Evolutionary conservation across 2,888 invertebrate species (phyloP), one percentile per base, ranked within the genome.

Genomic region (Cistogaster globosa): DNA sequence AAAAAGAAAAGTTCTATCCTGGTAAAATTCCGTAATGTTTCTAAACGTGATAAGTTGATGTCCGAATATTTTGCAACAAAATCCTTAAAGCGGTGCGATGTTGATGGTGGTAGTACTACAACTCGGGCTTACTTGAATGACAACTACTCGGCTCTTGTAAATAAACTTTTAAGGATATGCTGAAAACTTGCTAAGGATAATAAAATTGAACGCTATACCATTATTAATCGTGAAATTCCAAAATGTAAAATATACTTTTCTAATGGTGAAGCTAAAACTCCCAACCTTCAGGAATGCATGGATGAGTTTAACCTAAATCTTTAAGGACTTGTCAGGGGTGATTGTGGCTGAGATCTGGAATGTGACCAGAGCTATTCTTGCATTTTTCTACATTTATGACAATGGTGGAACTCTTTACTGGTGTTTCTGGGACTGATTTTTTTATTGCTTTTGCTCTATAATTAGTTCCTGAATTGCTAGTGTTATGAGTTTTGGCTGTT

Each of bases 111-210:
- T 3, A 14, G n/a, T 14, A 14, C 16, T 38, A 32, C 14, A 8
- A 36, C 26, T 7, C 36, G 60, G 7, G 18, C 38, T 60, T 60
- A 60, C n/a, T 11, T 60, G 36, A 60, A 60, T n/a, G 36, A 60
- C n/a, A 60, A 60, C 38, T 60, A 36, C 11, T 60, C 60, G 2
- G 2, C 60, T 5, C n/a, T 60, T 16, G 60, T 38, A n/a, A 36
- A 60, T 38, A 60, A 38, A 60, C 11, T 38, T 16, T n/a, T 6
- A 26, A 62, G 42, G 14, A 62, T 62, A 20, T 42, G 38, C 42
- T 62, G 62, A 42, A 62, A 14, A 18, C 18, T 53, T 7, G 18
- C 18, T 7, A 18, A 53, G 7, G 18, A 53, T 11, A 6, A 53
- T 2, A 18, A 20, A 42, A 62, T 62, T 4, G 9, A 12, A 2